Conservation (phyloP, 2,113 vertebrate species). For the Chascanopsetta lugubris region DNA sequence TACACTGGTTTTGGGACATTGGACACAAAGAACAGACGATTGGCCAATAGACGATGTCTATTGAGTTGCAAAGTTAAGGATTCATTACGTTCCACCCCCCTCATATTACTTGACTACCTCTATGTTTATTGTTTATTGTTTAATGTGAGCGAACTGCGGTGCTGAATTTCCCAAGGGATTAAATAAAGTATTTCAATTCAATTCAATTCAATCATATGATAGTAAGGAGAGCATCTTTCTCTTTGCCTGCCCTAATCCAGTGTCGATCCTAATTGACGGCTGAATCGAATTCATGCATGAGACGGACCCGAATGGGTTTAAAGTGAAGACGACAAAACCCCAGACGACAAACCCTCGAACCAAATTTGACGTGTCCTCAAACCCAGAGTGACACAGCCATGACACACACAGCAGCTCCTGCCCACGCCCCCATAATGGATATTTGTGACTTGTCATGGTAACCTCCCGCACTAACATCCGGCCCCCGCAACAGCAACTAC, state of each 20-base stretch:
- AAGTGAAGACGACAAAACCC: neutral
- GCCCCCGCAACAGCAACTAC: conserved; percentile 22
- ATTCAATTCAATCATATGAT: too few relatives aligned
- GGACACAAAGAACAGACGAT: neutral
- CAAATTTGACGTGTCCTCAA: conserved; percentile 16
- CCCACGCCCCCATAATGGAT: conserved; percentile 16
- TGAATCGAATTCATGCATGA: neutral
- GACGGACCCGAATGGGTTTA: neutral
- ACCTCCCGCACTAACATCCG: conserved; percentile 37
- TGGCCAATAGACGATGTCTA: neutral
- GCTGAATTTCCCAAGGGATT: too few relatives aligned
- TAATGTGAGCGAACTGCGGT: too few relatives aligned
- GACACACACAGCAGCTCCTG: conserved; percentile 57
- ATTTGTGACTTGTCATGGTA: conserved; percentile 55
- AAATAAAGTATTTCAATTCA: too few relatives aligned
- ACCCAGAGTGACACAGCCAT: conserved; percentile 28
- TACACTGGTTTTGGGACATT: neutral
- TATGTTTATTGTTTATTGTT: too few relatives aligned
- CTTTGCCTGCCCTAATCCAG: too few relatives aligned
- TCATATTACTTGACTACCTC: neutral
- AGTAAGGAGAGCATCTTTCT: too few relatives aligned
- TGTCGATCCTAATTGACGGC: too few relatives aligned
- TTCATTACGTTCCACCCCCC: neutral
- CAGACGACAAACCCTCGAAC: neutral
- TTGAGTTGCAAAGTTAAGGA: neutral